Percentiles rank a stretch among this genome's conserved stretches.
These are phyloP conservation scores for Solea solea DNA, from an alignment of 2,113 vertebrate species.

Conservation along the genomic window DNA sequence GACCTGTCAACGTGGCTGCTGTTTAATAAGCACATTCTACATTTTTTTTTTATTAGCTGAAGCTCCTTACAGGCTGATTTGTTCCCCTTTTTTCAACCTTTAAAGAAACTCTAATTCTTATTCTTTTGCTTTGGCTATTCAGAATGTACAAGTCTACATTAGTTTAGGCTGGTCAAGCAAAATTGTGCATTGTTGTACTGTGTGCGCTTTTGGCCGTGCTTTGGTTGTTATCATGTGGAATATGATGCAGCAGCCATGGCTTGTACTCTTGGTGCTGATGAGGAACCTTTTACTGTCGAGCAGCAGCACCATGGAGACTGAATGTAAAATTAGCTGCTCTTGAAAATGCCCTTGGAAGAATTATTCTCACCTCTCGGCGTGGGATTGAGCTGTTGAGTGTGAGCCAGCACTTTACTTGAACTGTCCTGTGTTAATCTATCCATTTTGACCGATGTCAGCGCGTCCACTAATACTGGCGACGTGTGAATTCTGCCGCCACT, in stretches of 20 bases:
- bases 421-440: conserved; percentile 13
- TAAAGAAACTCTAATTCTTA: neutral
- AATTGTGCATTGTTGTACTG: neutral
- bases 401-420: conserved; percentile 28
- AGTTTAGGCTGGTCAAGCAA: neutral
- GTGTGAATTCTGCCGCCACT: neutral
- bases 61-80: neutral
- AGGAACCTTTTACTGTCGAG: conserved; percentile 32
- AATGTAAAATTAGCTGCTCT: conserved; percentile 62
- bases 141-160: conserved; percentile 4
- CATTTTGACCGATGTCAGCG: neutral
- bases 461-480: neutral
- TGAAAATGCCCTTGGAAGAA: conserved; percentile 60
- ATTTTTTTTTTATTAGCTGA: conserved; percentile 28
- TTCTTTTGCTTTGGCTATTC: conserved; percentile 45
- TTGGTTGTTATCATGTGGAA: conserved; percentile 3
- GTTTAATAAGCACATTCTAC: neutral
- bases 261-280: conserved; percentile 44
- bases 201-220: conserved; percentile 14
- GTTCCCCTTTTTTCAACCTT: neutral
- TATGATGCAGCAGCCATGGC: conserved; percentile 38
- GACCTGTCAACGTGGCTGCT: no score
- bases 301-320: conserved; percentile 37
- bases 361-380: conserved; percentile 10
- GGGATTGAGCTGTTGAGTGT: conserved; percentile 30